Conservation (phyloP, 2,113 vertebrate genomes). For the Dissostichus mawsoni region DNA sequence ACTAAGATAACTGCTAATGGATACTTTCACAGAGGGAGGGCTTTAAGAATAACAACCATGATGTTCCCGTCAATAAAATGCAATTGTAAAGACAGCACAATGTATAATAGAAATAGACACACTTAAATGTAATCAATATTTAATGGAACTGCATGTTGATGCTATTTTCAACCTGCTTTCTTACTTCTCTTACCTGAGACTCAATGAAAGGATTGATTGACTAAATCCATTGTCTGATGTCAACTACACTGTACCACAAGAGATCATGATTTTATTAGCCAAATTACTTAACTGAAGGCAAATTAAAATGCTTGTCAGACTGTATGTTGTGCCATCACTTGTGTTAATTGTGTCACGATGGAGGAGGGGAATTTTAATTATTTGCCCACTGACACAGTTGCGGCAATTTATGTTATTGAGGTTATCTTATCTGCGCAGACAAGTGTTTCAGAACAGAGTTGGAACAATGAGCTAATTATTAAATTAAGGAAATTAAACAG, state of each 20-base stretch:
- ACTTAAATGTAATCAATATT: conserved; percentile 3
- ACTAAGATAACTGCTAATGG: conserved; percentile 11
- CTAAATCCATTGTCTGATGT: conserved; percentile 2
- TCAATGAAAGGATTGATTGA: neutral
- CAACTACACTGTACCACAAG: neutral
- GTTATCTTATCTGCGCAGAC: conserved; percentile 10
- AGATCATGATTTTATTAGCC: conserved; percentile 14
- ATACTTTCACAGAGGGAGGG: neutral
- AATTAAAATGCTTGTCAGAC: conserved; percentile 25
- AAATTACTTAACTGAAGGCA: neutral
- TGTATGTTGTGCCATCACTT: conserved; percentile 7
- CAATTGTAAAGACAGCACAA: conserved; percentile 6
- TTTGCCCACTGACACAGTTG: conserved; percentile 7
- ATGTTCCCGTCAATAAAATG: conserved; percentile 1
- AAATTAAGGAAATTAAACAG: neutral
- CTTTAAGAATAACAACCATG: neutral
- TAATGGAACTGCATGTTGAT: neutral
- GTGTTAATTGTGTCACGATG: conserved; percentile 5
- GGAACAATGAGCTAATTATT: neutral
- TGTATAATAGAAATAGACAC: neutral
- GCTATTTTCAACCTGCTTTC: neutral
- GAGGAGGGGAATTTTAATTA: conserved; percentile 4
- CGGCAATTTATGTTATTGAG: neutral
- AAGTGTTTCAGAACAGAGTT: neutral
- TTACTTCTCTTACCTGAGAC: neutral